Base-by-base conservation (phyloP, 1,140 invertebrate genomes). In the Brachionus rubens region DNA sequence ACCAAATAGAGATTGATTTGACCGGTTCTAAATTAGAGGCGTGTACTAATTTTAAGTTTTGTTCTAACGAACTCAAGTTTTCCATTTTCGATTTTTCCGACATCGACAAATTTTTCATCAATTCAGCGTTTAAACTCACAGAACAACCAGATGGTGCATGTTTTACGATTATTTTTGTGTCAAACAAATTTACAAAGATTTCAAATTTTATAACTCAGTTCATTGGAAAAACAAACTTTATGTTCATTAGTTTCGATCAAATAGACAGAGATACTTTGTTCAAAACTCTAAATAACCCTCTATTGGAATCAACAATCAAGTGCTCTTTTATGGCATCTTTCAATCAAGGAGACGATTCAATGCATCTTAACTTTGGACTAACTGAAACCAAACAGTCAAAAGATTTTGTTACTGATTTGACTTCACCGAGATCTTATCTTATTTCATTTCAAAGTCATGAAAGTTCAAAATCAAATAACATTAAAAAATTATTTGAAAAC, bases 181-280 rank as follows among this genome's bases (percentile, higher is more conserved):
- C n/a, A 36, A 59, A 40, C 21, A n/a, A n/a, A n/a, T 59, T 36
- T 0, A 30, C 5, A 28, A 16, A 59, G 14, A 16, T 59, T 28
- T 36, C 30, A 36, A n/a, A 16, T 16, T 9, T 33, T 40, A 33
- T 59, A 41, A 36, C 9, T 9, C 0, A 59, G 10, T 6, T n/a
- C 36, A 30, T 10, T 1, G 14, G 16, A 6, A 59, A 59, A 21
- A 40, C 28, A 36, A 59, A 59, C 36, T 59, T 59, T 9, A 59
- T 59, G 33, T 59, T 59, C n/a, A n/a, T n/a, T n/a, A n/a, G n/a
- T 59, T 36, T 59, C 9, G 36, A 36, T 59, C 28, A 59, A 19
- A 36, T 33, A 10, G 19, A 28, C 9, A 33, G 14, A 59, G n/a
- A 59, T 16, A 16, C 33, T 16, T 36, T 36, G 10, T 36, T 59